Base-by-base conservation (phyloP, 2,888 invertebrate genomes). In the Hemaris fuciformis region DNA sequence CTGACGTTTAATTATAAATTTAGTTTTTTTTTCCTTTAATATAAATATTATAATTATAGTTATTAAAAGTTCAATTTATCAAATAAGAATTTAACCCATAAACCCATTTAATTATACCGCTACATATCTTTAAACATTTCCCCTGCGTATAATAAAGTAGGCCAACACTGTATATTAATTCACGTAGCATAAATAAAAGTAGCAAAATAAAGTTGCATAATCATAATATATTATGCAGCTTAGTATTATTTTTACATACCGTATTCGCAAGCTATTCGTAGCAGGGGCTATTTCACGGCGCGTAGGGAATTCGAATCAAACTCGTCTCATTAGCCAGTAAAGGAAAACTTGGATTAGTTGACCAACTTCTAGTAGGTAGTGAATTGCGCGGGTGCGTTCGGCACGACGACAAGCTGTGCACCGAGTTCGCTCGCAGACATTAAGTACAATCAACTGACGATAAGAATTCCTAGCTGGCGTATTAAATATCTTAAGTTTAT, bases 301-400 rank as follows among this genome's bases (percentile, higher is more conserved):
- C 80, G 79, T 75, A 68, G 81, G 77, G 84, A 87, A 86, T 89
- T 85, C 85, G 83, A 88, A 90, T 91, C 89, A 89, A 91, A 89
- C 89, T 89, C 89, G 85, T 87, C 88, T 91, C 90, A 91, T 91
- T 91, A 91, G 87, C 81, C 81, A 77, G 88, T 85, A 86, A 85
- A 86, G 89, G 88, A 89, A 90, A 91, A 91, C 90, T 91, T 91
- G 90, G 88, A 91, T 91, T 91, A 91, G 91, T 91, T 91, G 88
- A 85, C 83, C 87, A 89, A 90, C 87, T 91, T 84, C 74, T 76
- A 83, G 83, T 74, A 77, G 79, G 80, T 73, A 77, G 79, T 77
- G 76, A 72, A 80, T 76, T 77, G 80, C 76, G 71, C 74, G 73
- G 67, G 73, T 79, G 77, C 77, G 79, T 81, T 75, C 74, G 74